phyloP scores from a whole-genome alignment of 2,888 invertebrate species.

The Crossocerus cetratus region DNA sequence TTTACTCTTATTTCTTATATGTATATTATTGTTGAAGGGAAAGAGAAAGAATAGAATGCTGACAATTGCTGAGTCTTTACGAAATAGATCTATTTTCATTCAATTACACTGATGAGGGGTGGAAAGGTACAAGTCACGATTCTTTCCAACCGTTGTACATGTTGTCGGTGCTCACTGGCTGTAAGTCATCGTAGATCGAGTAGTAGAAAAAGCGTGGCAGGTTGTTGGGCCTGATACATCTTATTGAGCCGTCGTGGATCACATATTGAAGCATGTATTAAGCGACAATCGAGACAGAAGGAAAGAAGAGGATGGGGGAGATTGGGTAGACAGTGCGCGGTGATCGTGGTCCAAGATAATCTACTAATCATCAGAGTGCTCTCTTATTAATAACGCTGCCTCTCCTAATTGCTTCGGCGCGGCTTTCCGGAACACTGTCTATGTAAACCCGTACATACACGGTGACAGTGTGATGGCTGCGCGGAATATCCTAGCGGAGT shows the following conservation, averaged over 20 bases:
- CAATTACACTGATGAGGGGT: too few species aligned
- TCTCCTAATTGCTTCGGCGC: slow-evolving; percentile 28
- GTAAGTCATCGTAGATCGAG: too few species aligned
- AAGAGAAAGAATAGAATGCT: too few species aligned
- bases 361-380: slow-evolving; percentile 31
- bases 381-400: slow-evolving; percentile 26
- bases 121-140: too few species aligned
- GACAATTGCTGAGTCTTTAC: too few species aligned
- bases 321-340: not conserved
- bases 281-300: slow-evolving; percentile 16
- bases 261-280: slow-evolving; percentile 13
- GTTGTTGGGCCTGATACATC: slow-evolving; percentile 13
- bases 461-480: not conserved
- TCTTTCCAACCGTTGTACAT: too few species aligned
- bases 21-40: too few species aligned
- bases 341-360: slow-evolving; percentile 39
- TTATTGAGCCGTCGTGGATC: slow-evolving; percentile 4
- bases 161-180: too few species aligned
- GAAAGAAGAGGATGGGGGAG: slow-evolving; percentile 7
- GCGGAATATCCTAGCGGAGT: not conserved
- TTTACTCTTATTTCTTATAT: too few species aligned
- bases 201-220: slow-evolving; percentile 6
- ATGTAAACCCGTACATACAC: too few species aligned
- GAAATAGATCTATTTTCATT: too few species aligned
- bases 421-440: slow-evolving; percentile 25